phyloP scores from a whole-genome alignment of 2,888 invertebrate genomes.

The Papilio gigon region DNA sequence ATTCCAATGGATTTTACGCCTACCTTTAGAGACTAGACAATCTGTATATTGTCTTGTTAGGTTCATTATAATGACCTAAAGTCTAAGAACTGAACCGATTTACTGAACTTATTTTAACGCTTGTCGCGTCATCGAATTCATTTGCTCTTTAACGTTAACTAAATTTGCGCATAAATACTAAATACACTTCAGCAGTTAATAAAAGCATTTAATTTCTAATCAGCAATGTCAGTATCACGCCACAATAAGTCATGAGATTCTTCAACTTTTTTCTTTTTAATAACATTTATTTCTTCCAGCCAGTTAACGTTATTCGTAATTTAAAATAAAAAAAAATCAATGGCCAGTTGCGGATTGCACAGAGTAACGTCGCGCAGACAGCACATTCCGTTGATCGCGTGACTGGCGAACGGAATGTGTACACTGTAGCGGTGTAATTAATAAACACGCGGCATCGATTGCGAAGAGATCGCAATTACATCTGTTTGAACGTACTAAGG shows the following conservation, averaged over 20 bases:
- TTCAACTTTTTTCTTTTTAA: neutral
- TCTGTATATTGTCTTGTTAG: too few species aligned
- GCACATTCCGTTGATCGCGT: constrained; percentile 72
- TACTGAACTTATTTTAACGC: too few species aligned
- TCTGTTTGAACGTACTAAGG: neutral
- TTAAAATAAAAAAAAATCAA: constrained; percentile 27
- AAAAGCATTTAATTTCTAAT: neutral
- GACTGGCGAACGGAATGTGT: constrained; percentile 58
- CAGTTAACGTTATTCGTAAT: constrained; percentile 36
- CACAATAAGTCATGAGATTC: neutral
- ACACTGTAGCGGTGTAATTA: constrained; percentile 47
- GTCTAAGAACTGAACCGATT: too few species aligned
- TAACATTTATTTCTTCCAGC: neutral
- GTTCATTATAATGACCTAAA: too few species aligned
- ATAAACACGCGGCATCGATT: constrained; percentile 34
- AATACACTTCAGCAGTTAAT: too few species aligned
- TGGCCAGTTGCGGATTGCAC: constrained; percentile 37
- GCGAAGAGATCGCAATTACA: neutral
- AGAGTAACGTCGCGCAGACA: constrained; percentile 60
- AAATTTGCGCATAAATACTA: too few species aligned
- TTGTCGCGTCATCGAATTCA: too few species aligned
- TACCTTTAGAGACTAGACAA: too few species aligned
- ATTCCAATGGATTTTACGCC: too few species aligned
- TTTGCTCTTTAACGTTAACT: too few species aligned
- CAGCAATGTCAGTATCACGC: neutral